Evolutionary conservation across 2,113 vertebrate species (phyloP), one percentile per base, ranked within the genome.

Genomic region (Pithys albifrons): DNA sequence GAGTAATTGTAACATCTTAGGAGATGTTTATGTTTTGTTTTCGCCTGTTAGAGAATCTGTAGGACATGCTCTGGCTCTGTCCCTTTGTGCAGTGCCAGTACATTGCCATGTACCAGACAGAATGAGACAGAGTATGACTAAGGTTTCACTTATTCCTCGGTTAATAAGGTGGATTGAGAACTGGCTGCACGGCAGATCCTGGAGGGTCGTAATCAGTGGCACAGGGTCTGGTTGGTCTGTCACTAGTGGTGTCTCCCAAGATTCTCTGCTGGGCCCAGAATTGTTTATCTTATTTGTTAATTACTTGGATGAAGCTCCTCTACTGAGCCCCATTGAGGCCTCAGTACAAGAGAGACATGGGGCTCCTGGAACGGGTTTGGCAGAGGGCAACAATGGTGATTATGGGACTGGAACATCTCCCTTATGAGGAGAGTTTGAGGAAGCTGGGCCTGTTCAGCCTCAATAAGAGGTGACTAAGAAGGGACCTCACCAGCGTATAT

Each of bases 151-250:
- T 62, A 62, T 58, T 39, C n/a, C 43, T 85, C 22, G 0, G 0
- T 69, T 69, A 62, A 61, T 49, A 39, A 35, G 20, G 25, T 55
- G 25, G 6, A 6, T 37, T 65, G 35, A 14, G 43, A 72, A 5
- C 4, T 51, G 45, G n/a, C 23, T 5, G 48, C 33, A 39, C 0
- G 4, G 33, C 1, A 5, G 1, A 33, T 51, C 37, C 22, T 35
- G 51, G 35, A 19, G 31, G 9, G 17, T 3, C 2, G 0, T 37
- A 4, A 37, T 28, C 67, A 49, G 58, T 80, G 25, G 20, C 76
- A 51, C 67, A 51, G 51, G 43, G 20, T 49, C 2, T 15, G 1
- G 29, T 2, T 2, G 14, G 1, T 3, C 43, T 88, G 51, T 66
- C 76, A 25, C 59, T 27, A 1, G 18, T 37, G 35, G 31, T 45